Base-by-base conservation (phyloP, 2,797 vertebrate genomes). In the Cyclura pinguis region DNA sequence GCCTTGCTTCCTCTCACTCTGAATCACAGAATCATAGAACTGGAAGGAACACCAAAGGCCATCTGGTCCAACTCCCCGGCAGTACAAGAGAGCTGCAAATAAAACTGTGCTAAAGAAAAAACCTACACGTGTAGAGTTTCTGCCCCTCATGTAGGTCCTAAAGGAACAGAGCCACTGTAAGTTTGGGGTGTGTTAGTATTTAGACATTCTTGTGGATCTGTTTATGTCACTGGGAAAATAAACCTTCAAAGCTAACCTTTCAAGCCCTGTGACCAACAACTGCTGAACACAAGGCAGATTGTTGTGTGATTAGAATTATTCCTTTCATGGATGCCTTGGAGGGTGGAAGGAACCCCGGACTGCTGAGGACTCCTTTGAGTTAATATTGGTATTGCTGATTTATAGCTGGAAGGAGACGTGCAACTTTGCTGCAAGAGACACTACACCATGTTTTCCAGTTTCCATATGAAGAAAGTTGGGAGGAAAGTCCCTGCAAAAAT, bases 261-360 rank as follows among this genome's bases (percentile, higher is more conserved):
- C 62, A 57, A 92, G 85, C 27, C 92, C 96, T 95, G 97, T 94
- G 93, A 96, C 96, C 96, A 96, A 96, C 95, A 97, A 72, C 47
- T 91, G 89, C 62, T 88, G 88, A 96, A 97, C 96, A 97, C n/a
- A 3, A 93, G 85, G 62, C 78, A 92, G 90, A 93, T 89, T 97
- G 95, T 96, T 96, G 90, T 88, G 88, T 92, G 90, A 91, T 96
- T 89, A 96, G 93, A 97, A 96, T 95, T 96, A 96, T 95, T 92
- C 93, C 96, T 97, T 97, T 97, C 96, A 96, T 96, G 96, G 94
- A 93, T 94, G 84, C 50, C 32, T 35, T 27, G 29, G 27, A 47
- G 86, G 89, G 93, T 93, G 94, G 95, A 62, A 92, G 91, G 50
- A 93, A 90, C 94, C 89, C 95, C 42, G 2, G 80, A 91, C 92